Evolutionary conservation across 2,113 vertebrate species (phyloP), one percentile per base, ranked within the genome.

Genomic region (Hydrolagus affinis): DNA sequence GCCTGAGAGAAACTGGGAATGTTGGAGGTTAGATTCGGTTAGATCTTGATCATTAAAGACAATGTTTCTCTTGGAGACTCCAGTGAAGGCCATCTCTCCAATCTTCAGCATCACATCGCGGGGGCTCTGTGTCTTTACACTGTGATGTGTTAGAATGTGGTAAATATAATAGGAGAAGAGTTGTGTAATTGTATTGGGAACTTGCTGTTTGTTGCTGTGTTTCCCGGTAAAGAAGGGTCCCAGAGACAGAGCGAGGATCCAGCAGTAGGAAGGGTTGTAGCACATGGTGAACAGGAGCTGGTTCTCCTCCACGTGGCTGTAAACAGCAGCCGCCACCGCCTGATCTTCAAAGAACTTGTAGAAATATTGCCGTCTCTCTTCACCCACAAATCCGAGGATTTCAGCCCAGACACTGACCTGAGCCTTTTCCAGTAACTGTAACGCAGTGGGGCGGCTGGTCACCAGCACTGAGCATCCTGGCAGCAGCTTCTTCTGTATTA

Each of bases 231-330:
- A 86, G 32, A 87, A 88, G 44, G 70, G 69, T 68, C 89, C 89
- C 72, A 90, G 90, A 15, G 89, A 32, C 23, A 87, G 90, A 85
- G 89, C 90, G 75, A 91, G 87, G 28, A 90, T 93, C 92, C 94
- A 95, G 88, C 93, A 94, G 85, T 93, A 95, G 15, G 87, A 88
- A 0, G 94, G 94, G 68, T 89, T 87, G 59, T 88, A 85, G 30
- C 90, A 90, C 85, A 94, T 85, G 15, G 92, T 89, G 62, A 91
- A 90, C 73, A 92, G 90, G 1, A 91, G 89, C 6, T 93, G 87
- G 30, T 89, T 92, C 68, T 85, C 88, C 85, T 94, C 91, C 86
- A 93, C 90, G 70, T 91, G 89, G 0, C 60, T 70, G 0, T 89
- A 86, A 7, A 89, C 89, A 66, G 72, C 78, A 9, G 86, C 85